Base-by-base conservation (phyloP, 2,888 invertebrate genomes). In the Anthophora plumipes region DNA sequence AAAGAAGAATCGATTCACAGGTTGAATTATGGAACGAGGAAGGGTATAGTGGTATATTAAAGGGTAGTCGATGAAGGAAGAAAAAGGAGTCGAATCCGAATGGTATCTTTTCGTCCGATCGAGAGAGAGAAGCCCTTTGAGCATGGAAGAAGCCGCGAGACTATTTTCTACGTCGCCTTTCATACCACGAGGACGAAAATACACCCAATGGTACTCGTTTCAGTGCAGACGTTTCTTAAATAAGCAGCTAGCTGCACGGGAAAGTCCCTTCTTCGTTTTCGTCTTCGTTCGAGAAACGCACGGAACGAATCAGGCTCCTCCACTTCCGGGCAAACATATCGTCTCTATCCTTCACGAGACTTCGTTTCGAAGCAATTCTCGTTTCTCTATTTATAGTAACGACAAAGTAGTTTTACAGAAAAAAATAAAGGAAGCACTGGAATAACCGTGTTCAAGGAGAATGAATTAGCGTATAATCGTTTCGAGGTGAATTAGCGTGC, bases 141-240 rank as follows among this genome's bases (percentile, higher is more conserved):
- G 54, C 43, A 55, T n/a, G 9, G 52, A 7, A 22, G 20, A 41
- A 61, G 37, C 55, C 46, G 48, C 12, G 14, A 31, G 31, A 74
- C 71, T 80, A 82, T 86, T 83, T 84, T 81, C 80, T 79, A 71
- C 64, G 22, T 54, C 61, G 52, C 79, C 31, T 77, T 82, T 86
- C 78, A 75, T 81, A 55, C 77, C 31, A 7, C 43, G 52, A 4
- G 50, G 73, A 84, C 77, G 64, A 86, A 80, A 85, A 85, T 86
- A 86, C 66, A 41, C 60, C 17, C 60, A 61, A 17, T 69, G 82
- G 64, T 43, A 57, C 72, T 69, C 64, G 61, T 78, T 69, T 63
- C 71, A 55, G 70, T 37, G 70, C 70, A 71, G 69, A 86, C 77
- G 82, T 60, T 72, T 80, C 84, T 86, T 85, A 82, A 86, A 86